Evolutionary conservation across 2,113 vertebrate species (phyloP), one percentile per base, ranked within the genome.

Genomic region (Ploceus nigricollis): DNA sequence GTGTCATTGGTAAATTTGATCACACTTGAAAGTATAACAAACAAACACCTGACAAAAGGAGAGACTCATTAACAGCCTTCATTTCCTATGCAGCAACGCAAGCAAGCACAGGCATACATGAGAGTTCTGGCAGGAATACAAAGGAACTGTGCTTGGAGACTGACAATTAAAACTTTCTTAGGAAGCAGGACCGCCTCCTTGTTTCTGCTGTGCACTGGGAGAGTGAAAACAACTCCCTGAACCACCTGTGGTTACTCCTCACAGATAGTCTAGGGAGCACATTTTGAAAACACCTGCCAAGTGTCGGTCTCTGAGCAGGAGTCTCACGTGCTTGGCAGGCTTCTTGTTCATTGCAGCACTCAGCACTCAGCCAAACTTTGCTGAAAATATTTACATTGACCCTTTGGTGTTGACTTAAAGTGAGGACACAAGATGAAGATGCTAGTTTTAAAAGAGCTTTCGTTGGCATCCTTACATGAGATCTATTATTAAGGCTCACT

Each of bases 121-220:
- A 94, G 90, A 96, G 75, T 75, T 87, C 93, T 95, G 96, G 95
- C 95, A 96, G 80, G 81, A 95, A 91, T 87, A 97, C 82, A 96
- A 96, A 97, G 89, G 73, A 95, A 79, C 61, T 73, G 45, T 61
- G 88, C 77, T 92, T 93, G 92, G 94, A 96, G 92, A 95, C 66
- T 97, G 93, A 96, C 94, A 97, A 96, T 94, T 96, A 95, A 97
- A 97, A 97, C 93, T 95, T 97, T 94, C 86, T 77, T 68, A 84
- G 58, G 73, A 94, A 82, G 58, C 77, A 79, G 69, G 82, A 89
- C 82, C 3, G 13, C 90, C 85, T 97, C 57, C 90, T 91, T 96
- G 83, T 96, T 92, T 96, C 69, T 87, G 57, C 71, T 90, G 82
- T 83, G 92, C 72, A 53, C 76, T 53, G 68, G 71, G 85, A 88